Conservation (phyloP, 2,113 vertebrate genomes). For the Leptodactylus fuscus region DNA sequence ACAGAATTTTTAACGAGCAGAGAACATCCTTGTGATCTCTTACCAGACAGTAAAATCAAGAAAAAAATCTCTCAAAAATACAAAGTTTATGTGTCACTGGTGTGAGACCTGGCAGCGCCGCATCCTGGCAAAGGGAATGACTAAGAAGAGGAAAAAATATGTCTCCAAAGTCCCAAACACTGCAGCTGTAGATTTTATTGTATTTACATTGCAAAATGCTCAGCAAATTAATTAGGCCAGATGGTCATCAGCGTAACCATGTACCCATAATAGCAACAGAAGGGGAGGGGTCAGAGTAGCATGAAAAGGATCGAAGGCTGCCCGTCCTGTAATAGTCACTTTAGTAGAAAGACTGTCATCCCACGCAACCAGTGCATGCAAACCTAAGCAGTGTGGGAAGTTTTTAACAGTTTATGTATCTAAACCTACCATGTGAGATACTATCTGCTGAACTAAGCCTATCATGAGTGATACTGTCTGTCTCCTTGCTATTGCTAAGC, state of each 20-base stretch:
- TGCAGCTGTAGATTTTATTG: conserved; percentile 54
- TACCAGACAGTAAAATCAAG: conserved; percentile 39
- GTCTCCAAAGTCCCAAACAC: neutral
- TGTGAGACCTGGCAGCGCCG: conserved; percentile 17
- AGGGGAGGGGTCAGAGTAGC: neutral
- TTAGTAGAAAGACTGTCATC: neutral
- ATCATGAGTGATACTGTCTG: too few relatives aligned
- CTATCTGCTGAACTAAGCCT: too few relatives aligned
- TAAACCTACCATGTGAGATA: too few relatives aligned
- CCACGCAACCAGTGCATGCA: too few relatives aligned
- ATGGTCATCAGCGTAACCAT: conserved; percentile 44
- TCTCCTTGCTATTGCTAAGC: too few relatives aligned
- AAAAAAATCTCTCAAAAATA: neutral
- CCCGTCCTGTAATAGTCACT: neutral
- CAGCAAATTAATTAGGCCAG: conserved; percentile 23
- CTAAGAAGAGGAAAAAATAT: neutral
- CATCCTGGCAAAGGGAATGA: conserved; percentile 14
- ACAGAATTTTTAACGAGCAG: conserved; percentile 1
- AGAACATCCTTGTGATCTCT: conserved; percentile 43
- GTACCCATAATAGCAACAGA: conserved; percentile 49
- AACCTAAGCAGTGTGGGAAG: too few relatives aligned
- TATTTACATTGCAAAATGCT: conserved; percentile 49
- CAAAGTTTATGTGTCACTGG: conserved; percentile 41
- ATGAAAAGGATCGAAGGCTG: neutral
- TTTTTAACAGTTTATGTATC: too few relatives aligned